phyloP scores from a whole-genome alignment of 1,140 invertebrate genomes.

The Drosophila leontia region DNA sequence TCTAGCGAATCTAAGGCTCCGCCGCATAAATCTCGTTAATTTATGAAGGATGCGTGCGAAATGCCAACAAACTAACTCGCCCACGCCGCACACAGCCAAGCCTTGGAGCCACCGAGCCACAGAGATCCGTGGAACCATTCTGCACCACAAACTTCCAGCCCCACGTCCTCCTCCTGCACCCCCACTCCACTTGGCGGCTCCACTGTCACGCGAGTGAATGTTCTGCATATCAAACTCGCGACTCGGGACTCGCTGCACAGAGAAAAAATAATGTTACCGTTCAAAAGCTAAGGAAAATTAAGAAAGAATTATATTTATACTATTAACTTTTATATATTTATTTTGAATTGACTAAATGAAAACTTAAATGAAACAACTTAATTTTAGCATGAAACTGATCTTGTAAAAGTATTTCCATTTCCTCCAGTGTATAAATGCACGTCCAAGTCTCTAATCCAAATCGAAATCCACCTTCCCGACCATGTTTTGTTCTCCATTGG shows the following conservation, averaged over 20 bases:
- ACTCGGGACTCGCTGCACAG: conserved; percentile 28
- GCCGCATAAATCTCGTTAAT: conserved; percentile 76
- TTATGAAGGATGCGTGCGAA: conserved; percentile 80
- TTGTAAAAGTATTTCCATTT: neutral
- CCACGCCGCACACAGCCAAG: conserved; percentile 15
- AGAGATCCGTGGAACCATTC: conserved; percentile 13
- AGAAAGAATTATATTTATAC: too few species aligned
- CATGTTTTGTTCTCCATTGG: conserved; percentile 18
- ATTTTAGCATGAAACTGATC: neutral
- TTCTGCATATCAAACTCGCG: conserved; percentile 71
- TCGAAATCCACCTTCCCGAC: conserved; percentile 19
- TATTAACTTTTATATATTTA: too few species aligned
- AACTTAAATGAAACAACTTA: neutral
- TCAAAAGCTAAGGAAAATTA: too few species aligned
- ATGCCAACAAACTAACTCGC: conserved; percentile 76
- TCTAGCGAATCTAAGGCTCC: conserved; percentile 74
- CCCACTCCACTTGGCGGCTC: conserved; percentile 4
- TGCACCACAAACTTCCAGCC: conserved; percentile 8
- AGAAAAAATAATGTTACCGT: conserved; percentile 6
- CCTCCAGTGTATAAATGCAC: conserved; percentile 35
- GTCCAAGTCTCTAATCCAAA: conserved; percentile 14
- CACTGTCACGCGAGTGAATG: conserved; percentile 56
- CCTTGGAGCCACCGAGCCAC: conserved; percentile 10
- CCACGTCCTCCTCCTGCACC: neutral
- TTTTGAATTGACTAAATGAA: too few species aligned